Evolutionary conservation across 1,140 invertebrate genomes (phyloP), one percentile per base, ranked within the genome.

Genomic region (Dinoponera quadriceps): DNA sequence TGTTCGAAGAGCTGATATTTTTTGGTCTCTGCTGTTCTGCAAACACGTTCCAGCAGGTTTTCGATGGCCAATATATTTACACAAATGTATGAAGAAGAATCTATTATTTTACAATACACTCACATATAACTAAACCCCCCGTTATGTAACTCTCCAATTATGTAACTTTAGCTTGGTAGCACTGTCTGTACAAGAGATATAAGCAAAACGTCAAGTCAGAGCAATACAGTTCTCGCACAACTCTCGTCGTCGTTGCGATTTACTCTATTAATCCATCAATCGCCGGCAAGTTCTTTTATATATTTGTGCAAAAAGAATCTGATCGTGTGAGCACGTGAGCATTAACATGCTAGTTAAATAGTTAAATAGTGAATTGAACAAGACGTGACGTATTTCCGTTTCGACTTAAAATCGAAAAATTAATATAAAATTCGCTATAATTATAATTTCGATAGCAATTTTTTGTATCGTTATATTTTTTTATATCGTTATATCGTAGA

Each of bases 281-380:
- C 18, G 18, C 22, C 13, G 3, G 14, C 0, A 13, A n/a, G 9
- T 25, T 9, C 38, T 20, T 68, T 68, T 78, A 27, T 44, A 44
- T 44, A 0, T 11, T 7, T 65, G 29, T 14, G 2, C 27, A 16
- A n/a, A n/a, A 55, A n/a, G 9, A 77, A 54, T 29, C 1, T 25
- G 13, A 33, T 62, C 1, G 16, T 66, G 18, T 48, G 59, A 62
- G 7, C 65, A 51, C 22, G 20, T n/a, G 16, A 14, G 5, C 5
- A 73, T 5, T 27, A 49, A 74, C 16, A 16, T 11, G 49, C 49
- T 75, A 63, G 9, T 44, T 44, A 44, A 20, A 29, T 54, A 75
- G 60, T n/a, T 75, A n/a, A 65, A 27, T 65, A 75, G 65, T 7
- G n/a, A 33, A 75, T 25, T 38, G 65, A 63, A 44, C 38, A 44